These are phyloP conservation scores for Perdita meconis DNA, from an alignment of 2,888 invertebrate species.

Conservation along the genomic window DNA sequence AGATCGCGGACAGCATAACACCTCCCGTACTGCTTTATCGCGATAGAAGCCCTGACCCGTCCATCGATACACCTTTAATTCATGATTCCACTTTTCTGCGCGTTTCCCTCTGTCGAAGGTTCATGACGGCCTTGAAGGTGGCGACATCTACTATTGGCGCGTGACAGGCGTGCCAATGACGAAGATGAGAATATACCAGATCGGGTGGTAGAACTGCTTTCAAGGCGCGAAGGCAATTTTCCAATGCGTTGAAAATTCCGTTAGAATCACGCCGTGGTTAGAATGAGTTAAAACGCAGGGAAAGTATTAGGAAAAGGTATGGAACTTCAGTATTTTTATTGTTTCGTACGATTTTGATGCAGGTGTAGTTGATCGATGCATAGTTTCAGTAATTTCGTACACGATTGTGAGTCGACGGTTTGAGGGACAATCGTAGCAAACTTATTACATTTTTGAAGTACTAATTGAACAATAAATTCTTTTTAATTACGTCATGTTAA, in stretches of 20 bases:
- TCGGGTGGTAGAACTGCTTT: not conserved
- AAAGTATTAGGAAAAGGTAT: not conserved
- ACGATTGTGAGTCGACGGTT: not conserved
- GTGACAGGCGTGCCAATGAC: conserved; percentile 39
- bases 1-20: conserved; percentile 32
- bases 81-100: conserved; percentile 73
- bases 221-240: not conserved
- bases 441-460: not conserved
- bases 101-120: conserved; percentile 64
- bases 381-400: not conserved
- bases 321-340: not conserved
- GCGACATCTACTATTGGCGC: conserved; percentile 61
- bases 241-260: not conserved
- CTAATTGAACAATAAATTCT: not conserved
- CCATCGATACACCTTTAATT: conserved; percentile 70
- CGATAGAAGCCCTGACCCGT: not conserved
- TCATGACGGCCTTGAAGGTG: conserved; percentile 67
- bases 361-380: not conserved
- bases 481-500: too few relatives aligned
- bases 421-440: not conserved
- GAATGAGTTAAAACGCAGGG: not conserved
- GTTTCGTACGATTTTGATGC: not conserved
- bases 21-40: conserved; percentile 51
- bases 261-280: not conserved
- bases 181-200: conserved; percentile 19